These are phyloP conservation scores for Prunella fulvescens DNA, from an alignment of 2,113 vertebrate species.

Conservation along the genomic window DNA sequence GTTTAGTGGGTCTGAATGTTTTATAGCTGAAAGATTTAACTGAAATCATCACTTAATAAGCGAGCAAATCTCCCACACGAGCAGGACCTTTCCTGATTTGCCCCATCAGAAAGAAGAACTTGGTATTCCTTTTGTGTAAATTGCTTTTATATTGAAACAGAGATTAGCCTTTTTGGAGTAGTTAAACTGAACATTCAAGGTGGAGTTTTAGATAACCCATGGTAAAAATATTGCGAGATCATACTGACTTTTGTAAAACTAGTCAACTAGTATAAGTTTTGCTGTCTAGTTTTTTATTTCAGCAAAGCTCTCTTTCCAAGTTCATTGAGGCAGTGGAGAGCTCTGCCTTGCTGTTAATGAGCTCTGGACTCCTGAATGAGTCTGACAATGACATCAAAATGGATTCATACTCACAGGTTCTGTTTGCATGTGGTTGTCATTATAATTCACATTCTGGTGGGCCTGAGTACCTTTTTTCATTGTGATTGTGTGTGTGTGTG, in stretches of 20 bases:
- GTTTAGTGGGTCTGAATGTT: not conserved
- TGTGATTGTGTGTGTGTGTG: rapidly evolving
- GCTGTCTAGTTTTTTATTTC: not conserved
- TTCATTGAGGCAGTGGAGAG: not conserved
- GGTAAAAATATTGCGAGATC: not conserved
- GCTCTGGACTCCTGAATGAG: not conserved
- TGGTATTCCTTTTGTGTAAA: not conserved
- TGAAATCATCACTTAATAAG: not conserved
- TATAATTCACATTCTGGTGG: not conserved
- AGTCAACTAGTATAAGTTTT: not conserved
- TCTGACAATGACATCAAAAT: not conserved
- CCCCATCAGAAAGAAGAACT: not conserved
- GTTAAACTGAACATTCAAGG: not conserved
- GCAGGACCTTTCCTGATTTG: not conserved
- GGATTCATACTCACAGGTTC: not conserved
- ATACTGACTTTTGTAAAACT: not conserved
- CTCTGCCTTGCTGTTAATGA: not conserved
- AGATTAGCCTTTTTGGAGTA: not conserved
- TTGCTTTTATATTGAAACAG: not conserved
- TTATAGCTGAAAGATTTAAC: not conserved
- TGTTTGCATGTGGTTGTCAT: not conserved
- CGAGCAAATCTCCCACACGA: not conserved
- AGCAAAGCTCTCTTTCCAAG: not conserved
- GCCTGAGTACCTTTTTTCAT: not conserved
- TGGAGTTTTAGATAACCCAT: not conserved